phyloP scores from a whole-genome alignment of 2,888 invertebrate species.

The Harpagoxenus sublaevis region DNA sequence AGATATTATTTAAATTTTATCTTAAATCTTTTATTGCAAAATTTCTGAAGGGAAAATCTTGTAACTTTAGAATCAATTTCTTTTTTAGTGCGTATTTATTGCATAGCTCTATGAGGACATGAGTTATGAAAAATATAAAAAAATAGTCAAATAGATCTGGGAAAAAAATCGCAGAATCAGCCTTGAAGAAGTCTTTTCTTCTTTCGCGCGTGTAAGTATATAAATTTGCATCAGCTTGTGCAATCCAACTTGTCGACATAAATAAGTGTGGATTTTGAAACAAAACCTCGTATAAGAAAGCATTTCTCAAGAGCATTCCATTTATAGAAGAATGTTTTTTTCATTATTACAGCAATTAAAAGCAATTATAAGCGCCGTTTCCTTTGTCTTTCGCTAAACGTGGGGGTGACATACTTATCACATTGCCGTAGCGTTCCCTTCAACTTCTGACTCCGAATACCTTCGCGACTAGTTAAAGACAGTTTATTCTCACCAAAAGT shows the following conservation, averaged over 20 bases:
- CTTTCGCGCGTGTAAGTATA: not conserved
- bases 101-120: not conserved
- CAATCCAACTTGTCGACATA: not conserved
- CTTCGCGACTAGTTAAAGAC: not conserved
- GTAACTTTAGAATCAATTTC: not conserved
- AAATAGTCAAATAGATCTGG: not conserved
- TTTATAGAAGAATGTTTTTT: not conserved
- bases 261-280: not conserved
- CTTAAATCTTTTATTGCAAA: not conserved
- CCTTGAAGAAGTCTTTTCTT: not conserved
- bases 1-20: not conserved
- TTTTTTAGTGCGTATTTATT: not conserved
- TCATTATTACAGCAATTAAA: not conserved
- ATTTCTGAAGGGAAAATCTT: not conserved
- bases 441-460: not conserved
- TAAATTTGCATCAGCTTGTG: not conserved
- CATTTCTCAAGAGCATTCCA: not conserved
- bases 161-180: not conserved
- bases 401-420: not conserved
- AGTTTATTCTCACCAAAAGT: slow-evolving; percentile 7
- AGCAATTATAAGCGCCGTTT: not conserved
- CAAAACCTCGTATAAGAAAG: not conserved
- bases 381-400: not conserved
- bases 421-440: not conserved
- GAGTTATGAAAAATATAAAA: not conserved